Evolutionary conservation across 2,888 invertebrate genomes (phyloP), one percentile per base, ranked within the genome.

Genomic region (Cloeon dipterum): DNA sequence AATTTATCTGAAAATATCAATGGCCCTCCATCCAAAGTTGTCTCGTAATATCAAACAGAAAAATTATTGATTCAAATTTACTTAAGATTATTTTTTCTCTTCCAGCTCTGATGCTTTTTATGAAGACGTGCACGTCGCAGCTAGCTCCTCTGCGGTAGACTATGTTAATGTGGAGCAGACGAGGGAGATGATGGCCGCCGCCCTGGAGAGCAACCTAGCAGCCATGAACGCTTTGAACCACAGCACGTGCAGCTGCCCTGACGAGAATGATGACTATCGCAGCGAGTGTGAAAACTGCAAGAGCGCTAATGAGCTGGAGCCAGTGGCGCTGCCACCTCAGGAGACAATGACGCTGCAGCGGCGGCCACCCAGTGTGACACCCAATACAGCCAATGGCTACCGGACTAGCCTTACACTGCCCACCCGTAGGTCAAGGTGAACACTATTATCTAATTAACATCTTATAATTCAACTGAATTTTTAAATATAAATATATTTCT

Each of bases 211-310:
- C 36, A 39, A 41, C 34, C 32, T 36, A 26, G 33, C 56, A 29
- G 55, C 55, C 18, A 56, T 57, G 37, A 59, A 52, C 55, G 39
- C 43, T 35, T 29, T 40, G 49, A 38, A 47, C 46, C 42, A 38
- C 41, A 44, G 34, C 44, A 42, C 34, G 20, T 42, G 39, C 35
- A 42, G 42, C 33, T 40, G 39, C 36, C 57, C 54, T 43, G 61
- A 61, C 43, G 68, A 68, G 38, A 63, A 67, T 35, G 76, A 77
- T 50, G 77, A 78, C 54, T 78, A 77, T 52, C 65, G 79, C 45
- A 78, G 74, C 56, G 81, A 81, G 57, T 81, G 81, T 56, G 81
- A 79, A 57, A 81, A 81, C 60, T 81, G 81, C 58, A 79, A 81
- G 57, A 74, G 75, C 35, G 70, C 74, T 4, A 71, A 67, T 46